Percentiles rank a stretch among this genome's conserved stretches.
Evolutionary conservation across 2,888 invertebrate species (phyloP).

Genomic region (Morinoia aosen): DNA sequence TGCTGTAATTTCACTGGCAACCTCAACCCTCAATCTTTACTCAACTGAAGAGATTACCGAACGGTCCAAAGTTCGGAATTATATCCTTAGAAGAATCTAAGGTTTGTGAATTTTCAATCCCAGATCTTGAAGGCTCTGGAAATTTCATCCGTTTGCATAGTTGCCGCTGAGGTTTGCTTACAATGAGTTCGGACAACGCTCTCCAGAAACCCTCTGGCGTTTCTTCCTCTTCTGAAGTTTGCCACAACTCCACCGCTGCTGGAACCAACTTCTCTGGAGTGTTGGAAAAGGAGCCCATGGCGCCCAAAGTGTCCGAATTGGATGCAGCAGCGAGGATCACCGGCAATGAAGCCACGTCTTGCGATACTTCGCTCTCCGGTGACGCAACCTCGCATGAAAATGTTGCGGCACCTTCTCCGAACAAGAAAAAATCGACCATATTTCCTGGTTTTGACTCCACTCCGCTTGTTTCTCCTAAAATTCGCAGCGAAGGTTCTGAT

Average conservation of each 20-base stretch:
- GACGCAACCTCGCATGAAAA: not conserved
- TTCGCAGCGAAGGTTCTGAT: not conserved
- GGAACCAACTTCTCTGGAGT: not conserved
- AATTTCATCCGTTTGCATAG: not conserved
- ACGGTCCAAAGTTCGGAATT: not conserved
- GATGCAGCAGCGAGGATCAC: not conserved
- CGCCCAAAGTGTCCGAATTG: not conserved
- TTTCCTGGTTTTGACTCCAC: slow-evolving; percentile 8
- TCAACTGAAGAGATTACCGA: not conserved
- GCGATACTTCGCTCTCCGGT: not conserved
- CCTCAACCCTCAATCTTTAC: not conserved
- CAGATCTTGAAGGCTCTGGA: not conserved
- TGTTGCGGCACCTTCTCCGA: not conserved
- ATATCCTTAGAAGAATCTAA: not conserved
- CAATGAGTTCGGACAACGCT: not conserved
- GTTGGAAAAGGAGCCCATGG: not conserved
- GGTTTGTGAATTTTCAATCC: not conserved
- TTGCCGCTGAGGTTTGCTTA: not conserved
- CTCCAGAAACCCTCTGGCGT: not conserved
- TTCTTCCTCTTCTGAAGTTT: not conserved
- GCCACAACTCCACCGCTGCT: not conserved
- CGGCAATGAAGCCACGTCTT: not conserved
- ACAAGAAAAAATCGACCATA: not conserved
- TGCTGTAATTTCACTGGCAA: not conserved
- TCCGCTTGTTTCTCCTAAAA: not conserved